These are phyloP conservation scores for Erethizon dorsatum DNA, from an alignment of 2,797 vertebrate species.

Conservation along the genomic window DNA sequence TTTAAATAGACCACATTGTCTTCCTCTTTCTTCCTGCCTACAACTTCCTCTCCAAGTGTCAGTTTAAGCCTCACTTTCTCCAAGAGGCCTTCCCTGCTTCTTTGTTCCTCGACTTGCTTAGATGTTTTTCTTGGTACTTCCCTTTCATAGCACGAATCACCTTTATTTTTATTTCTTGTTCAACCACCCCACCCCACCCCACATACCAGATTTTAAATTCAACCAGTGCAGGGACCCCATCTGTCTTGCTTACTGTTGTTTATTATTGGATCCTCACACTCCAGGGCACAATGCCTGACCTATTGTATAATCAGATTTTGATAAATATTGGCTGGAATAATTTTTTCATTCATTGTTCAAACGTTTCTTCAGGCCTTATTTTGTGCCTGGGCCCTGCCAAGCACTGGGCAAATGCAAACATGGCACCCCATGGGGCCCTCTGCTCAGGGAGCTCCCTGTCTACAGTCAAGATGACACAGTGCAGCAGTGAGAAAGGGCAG, in stretches of 20 bases:
- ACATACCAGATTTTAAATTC: slow-evolving; percentile 53
- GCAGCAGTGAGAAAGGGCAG: neutral
- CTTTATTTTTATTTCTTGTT: neutral
- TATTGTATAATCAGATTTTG: slow-evolving; percentile 24
- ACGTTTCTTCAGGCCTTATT: slow-evolving; percentile 29
- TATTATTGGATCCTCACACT: neutral
- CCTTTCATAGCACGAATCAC: neutral
- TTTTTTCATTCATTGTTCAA: slow-evolving; percentile 17
- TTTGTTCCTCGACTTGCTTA: neutral
- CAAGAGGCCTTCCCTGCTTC: neutral
- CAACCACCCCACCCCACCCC: slow-evolving; percentile 21
- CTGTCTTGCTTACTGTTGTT: neutral
- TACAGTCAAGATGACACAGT: neutral
- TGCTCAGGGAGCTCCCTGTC: neutral
- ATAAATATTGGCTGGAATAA: neutral
- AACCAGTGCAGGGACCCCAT: neutral
- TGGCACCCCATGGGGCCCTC: neutral
- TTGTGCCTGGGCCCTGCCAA: neutral
- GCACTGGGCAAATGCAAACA: neutral
- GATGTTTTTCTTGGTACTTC: neutral
- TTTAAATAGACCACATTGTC: neutral
- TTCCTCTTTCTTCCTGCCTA: neutral
- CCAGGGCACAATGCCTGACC: neutral
- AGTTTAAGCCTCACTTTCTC: neutral
- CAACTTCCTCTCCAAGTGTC: neutral